Evolutionary conservation across 2,797 vertebrate genomes (phyloP).

Genomic region (Ciconia nigra): DNA sequence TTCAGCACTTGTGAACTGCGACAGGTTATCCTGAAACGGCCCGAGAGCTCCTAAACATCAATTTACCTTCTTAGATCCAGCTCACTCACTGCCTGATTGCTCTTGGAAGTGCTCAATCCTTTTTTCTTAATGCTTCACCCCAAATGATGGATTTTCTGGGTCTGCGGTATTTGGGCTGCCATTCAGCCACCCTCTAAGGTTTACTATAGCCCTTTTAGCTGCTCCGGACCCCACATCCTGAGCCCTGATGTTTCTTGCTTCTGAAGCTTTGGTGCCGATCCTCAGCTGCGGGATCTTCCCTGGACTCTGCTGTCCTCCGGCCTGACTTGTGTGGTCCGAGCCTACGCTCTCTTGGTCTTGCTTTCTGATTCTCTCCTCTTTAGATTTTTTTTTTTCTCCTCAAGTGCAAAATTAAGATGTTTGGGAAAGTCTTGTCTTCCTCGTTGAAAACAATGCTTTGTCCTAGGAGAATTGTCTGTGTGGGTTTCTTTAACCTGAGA

Average conservation of each 20-base stretch:
- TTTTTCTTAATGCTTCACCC: neutral
- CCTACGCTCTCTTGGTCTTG: no score
- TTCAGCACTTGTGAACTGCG: neutral
- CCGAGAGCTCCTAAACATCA: no score
- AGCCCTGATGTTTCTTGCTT: neutral
- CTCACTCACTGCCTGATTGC: neutral
- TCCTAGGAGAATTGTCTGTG: neutral
- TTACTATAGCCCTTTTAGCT: neutral
- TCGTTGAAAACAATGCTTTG: no score
- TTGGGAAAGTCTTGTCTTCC: neutral
- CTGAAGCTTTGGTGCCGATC: neutral
- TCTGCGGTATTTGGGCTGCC: neutral
- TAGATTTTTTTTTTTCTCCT: neutral
- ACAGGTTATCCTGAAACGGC: neutral
- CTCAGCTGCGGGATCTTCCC: neutral
- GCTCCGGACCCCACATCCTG: rapidly evolving
- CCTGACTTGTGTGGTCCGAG: neutral
- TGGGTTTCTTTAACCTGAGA: no score
- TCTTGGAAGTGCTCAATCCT: rapidly evolving
- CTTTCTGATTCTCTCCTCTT: neutral
- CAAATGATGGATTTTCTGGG: neutral
- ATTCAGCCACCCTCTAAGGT: neutral
- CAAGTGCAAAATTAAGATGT: neutral
- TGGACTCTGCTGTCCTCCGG: neutral
- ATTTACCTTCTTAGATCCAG: no score